phyloP scores from a whole-genome alignment of 2,888 invertebrate species.

The Euclidia mi region DNA sequence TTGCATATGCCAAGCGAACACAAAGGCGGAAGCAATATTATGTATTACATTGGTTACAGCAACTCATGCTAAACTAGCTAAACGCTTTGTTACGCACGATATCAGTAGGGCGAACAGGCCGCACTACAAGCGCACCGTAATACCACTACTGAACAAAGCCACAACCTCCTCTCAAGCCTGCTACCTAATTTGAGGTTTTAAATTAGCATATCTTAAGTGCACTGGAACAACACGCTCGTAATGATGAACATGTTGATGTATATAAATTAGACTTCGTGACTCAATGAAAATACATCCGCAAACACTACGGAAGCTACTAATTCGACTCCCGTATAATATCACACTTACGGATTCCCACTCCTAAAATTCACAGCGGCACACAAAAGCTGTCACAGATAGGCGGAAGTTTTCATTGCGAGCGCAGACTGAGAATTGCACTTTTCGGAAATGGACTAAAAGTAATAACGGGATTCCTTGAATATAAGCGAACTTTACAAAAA shows the following conservation, averaged over 20 bases:
- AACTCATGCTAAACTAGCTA: conserved; percentile 19
- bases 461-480: conserved; percentile 46
- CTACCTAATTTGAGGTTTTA: conserved; percentile 70
- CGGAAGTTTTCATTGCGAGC: conserved; percentile 30
- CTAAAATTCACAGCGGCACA: no score
- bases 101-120: conserved; percentile 52
- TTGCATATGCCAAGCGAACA: no score
- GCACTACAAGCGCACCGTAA: conserved; percentile 53
- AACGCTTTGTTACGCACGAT: conserved; percentile 51
- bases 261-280: conserved; percentile 36
- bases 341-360: no score
- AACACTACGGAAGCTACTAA: neutral
- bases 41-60: neutral
- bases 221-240: conserved; percentile 61
- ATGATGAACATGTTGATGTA: conserved; percentile 54
- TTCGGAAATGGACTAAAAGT: conserved; percentile 47
- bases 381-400: conserved; percentile 10
- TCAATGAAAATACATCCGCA: neutral
- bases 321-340: no score
- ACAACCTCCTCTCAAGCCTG: conserved; percentile 58
- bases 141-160: conserved; percentile 58
- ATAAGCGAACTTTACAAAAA: conserved; percentile 62
- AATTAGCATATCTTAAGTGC: conserved; percentile 73
- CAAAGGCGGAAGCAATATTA: neutral
- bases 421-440: conserved; percentile 39